Base-by-base conservation (phyloP, 2,113 vertebrate species). In the Atlantisia rogersi region DNA sequence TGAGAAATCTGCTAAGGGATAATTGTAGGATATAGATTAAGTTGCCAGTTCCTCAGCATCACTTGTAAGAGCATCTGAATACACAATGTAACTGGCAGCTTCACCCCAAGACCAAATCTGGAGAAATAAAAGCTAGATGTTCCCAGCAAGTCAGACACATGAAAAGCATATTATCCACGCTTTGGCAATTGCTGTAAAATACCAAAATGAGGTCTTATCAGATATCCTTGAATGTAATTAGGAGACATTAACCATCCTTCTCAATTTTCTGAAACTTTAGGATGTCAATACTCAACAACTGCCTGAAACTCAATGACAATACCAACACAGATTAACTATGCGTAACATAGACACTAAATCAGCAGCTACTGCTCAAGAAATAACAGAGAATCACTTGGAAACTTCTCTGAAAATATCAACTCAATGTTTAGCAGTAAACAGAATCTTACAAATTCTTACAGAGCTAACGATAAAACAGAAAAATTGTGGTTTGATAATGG, bases 101-200 rank as follows among this genome's bases (percentile, higher is more conserved):
- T 31, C 84, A 64, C 8, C 14, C 29, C 39, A 64, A 77, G 8
- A 74, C 22, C 56, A 88, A 71, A 79, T 39, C 48, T 60, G 40
- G 22, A 87, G 55, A 92, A 95, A 78, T 29, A 29, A 68, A 84
- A 95, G 53, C 42, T 65, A 86, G 12, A 48, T 53, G 20, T 46
- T 88, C 60, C 68, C 42, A 86, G 56, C 16, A 70, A 86, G 73
- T 37, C 46, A 42, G 46, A 63, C n/a, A 88, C 80, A 26, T 26
- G 44, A 83, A 53, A 82, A 56, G 21, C 11, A 10, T 55, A 42
- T 71, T 75, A 74, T 17, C 21, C 37, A 46, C 35, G 50, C 18
- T 40, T 37, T 8, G 46, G 44, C 56, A 82, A 44, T 7, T n/a
- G n/a, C 3, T 67, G 63, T 35, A 40, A n/a, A 83, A 35, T 4